Conservation (phyloP, 2,797 vertebrate species). For the Craterocephalus amniculus region DNA sequence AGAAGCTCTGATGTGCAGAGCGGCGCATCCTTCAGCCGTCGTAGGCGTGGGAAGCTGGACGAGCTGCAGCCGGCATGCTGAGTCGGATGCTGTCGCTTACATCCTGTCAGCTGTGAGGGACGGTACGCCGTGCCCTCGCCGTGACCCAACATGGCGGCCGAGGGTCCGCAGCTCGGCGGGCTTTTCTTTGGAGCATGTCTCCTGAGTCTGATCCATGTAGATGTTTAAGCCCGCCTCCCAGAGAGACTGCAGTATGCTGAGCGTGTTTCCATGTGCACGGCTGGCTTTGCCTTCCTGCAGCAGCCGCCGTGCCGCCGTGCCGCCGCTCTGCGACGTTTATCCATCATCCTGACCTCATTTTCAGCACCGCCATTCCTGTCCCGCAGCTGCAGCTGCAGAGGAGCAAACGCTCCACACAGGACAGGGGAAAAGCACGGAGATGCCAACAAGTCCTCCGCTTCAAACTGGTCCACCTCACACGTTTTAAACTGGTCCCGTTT, state of each 20-base stretch:
- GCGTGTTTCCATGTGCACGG: conserved; percentile 13
- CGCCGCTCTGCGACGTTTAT: conserved; percentile 20
- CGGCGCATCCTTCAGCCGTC: too few relatives aligned
- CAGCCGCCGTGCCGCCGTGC: too few relatives aligned
- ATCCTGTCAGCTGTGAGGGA: conserved; percentile 26
- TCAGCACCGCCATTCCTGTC: neutral
- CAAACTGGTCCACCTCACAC: too few relatives aligned
- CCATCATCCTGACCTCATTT: conserved; percentile 37
- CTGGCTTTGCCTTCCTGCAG: neutral
- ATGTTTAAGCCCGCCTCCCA: conserved; percentile 8
- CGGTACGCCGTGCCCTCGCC: conserved; percentile 1
- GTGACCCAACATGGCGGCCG: neutral
- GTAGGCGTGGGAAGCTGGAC: too few relatives aligned
- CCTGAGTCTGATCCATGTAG: neutral
- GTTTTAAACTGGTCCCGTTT: too few relatives aligned
- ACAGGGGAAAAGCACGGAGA: too few relatives aligned
- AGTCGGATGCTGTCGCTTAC: conserved; percentile 18
- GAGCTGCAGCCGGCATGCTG: conserved; percentile 13
- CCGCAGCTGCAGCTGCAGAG: too few relatives aligned
- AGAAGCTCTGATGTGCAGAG: too few relatives aligned
- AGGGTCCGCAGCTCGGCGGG: too few relatives aligned
- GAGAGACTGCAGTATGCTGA: conserved; percentile 12
- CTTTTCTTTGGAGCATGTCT: neutral
- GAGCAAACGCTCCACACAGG: too few relatives aligned
- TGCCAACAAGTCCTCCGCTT: too few relatives aligned